Evolutionary conservation across 2,113 vertebrate genomes (phyloP), one percentile per base, ranked within the genome.

Genomic region (Coregonus clupeaformis): DNA sequence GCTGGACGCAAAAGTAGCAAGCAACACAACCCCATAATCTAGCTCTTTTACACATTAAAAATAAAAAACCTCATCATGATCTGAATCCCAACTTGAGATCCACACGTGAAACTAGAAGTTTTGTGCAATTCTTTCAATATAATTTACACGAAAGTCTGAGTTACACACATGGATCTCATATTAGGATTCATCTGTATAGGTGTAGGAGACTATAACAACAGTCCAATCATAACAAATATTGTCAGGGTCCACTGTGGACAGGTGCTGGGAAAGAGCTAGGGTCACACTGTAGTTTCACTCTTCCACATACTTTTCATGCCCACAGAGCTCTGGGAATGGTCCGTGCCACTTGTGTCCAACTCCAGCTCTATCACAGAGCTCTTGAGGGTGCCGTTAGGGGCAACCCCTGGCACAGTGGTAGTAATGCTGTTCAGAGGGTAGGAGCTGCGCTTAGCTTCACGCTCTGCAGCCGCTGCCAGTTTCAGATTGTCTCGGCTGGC

Each of bases 271-370:
- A 77, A 83, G 84, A 72, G 84, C 9, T 11, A 42, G 0, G 0
- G 36, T 92, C 88, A 99, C 82, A 98, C 97, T 0, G 97, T 98
- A 72, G 97, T 99, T 89, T 99, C 97, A 42, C 97, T 99, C 86
- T 99, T 99, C 97, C 97, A 99, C 79, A 98, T 93, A 0, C 93
- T 96, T 84, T 94, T 97, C 95, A 97, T 97, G 78, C 92, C 91
- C 52, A 89, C 86, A 3, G 92, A 93, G 69, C 92, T 85, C 0
- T 91, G 92, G 0, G 86, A 89, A 22, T 93, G 86, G 83, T 98
- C 97, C 0, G 91, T 87, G 16, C 94, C 77, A 5, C 90, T 90
- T 78, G 94, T 82, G 77, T 93, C 91, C 79, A 93, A 77, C 82
- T 98, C 91, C 73, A 94, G 72, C 83, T 98, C 95, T 0, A 93